Evolutionary conservation across 2,888 invertebrate species (phyloP), one percentile per base, ranked within the genome.

Genomic region (Cyaniris semiargus): DNA sequence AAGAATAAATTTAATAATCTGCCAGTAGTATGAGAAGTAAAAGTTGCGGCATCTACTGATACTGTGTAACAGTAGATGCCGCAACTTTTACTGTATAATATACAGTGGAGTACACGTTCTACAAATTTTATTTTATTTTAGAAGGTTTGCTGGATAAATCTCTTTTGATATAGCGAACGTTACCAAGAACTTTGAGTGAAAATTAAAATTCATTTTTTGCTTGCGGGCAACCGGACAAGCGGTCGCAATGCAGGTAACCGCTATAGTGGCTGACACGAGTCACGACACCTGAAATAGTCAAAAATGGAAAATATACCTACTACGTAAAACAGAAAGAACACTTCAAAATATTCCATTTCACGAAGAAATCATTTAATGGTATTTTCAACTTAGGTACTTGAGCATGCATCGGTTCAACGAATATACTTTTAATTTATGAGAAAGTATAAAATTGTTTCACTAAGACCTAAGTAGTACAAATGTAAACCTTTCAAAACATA

Each of bases 151-250:
- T 31, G 27, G 66, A 31, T 15, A 66, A 15, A 15, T 31, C 15
- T 18, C 15, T 27, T 27, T 31, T 60, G 23, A 15, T 66, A 66
- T 31, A 27, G 15, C 66, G 21, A 27, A 31, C 27, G 15, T 66
- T 31, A 31, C 4, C 60, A 60, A 23, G 4, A 60, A 66, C 66
- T 66, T 66, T 66, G 66, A 66, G 60, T 66, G 15, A 1, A 66
- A 66, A 66, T 66, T 66, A 66, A 66, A 66, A 66, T 66, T 27
- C 27, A 27, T 66, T 66, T 66, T 66, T 66, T 66, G 66, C 66
- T 66, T 66, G 27, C 66, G 66, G 15, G 66, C 15, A 66, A 66
- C 66, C 15, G 66, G 27, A 66, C 60, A 66, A 66, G 21, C 27
- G 66, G 66, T 66, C 66, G 66, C 66, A 66, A 66, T 66, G 66